These are phyloP conservation scores for fruit fly (Drosophila melanogaster) DNA, from an alignment of 1,140 invertebrate genomes.

Conservation along the genomic window DNA sequence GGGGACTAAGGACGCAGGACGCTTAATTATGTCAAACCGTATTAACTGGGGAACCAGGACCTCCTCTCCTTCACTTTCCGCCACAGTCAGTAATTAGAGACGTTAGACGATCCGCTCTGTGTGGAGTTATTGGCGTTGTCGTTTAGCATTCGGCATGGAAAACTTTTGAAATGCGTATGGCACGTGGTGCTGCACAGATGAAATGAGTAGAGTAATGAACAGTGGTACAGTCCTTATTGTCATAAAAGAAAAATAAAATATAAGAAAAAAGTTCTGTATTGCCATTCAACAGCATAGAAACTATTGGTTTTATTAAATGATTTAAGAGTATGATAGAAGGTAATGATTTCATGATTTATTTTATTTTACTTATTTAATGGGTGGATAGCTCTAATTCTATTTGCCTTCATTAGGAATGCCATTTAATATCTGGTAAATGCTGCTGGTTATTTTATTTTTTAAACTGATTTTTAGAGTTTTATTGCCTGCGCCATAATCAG, in stretches of 20 bases:
- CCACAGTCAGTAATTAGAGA: constrained; percentile 36
- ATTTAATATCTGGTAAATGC: neutral
- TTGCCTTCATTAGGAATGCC: neutral
- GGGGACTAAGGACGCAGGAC: neutral
- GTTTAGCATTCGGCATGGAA: constrained; percentile 38
- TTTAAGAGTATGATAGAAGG: no score
- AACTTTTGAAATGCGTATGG: constrained; percentile 15
- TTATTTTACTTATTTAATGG: no score
- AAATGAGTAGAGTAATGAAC: neutral
- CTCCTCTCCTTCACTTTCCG: no score
- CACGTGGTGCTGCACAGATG: constrained; percentile 18
- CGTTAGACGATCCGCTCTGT: constrained; percentile 1
- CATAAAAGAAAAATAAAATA: no score
- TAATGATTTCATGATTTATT: no score
- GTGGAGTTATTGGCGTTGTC: constrained; percentile 19
- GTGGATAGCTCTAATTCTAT: no score
- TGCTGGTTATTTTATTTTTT: no score
- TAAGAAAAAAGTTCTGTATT: no score
- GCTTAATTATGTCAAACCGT: constrained; percentile 59
- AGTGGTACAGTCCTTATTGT: neutral
- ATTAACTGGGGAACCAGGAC: constrained; percentile 15
- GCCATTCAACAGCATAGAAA: no score
- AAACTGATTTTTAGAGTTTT: neutral
- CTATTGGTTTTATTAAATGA: no score
- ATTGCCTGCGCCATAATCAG: constrained; percentile 23